Percentiles rank a stretch among this genome's conserved stretches.
phyloP scores from a whole-genome alignment of 1,140 invertebrate species.

The Cydia strobilella region DNA sequence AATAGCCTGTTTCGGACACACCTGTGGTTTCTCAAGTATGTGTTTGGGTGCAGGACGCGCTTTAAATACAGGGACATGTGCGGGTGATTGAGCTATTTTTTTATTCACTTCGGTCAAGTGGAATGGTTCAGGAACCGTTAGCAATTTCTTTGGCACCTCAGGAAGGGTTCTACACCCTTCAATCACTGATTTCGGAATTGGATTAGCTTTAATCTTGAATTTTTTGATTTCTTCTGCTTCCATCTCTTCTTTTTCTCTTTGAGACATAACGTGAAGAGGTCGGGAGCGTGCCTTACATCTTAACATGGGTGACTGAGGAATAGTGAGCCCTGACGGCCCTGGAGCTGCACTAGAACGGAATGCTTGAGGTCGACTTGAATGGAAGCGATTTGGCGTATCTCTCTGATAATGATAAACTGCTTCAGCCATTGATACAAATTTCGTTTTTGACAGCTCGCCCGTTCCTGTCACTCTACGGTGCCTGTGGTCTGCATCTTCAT shows the following conservation, averaged over 20 bases:
- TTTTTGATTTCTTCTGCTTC: slow-evolving; percentile 70
- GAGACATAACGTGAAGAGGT: slow-evolving; percentile 60
- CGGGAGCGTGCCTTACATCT: slow-evolving; percentile 63
- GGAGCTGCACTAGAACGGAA: slow-evolving; percentile 46
- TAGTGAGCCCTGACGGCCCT: slow-evolving; percentile 52
- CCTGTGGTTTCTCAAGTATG: slow-evolving; percentile 66
- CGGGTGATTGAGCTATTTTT: slow-evolving; percentile 49
- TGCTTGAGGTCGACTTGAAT: slow-evolving; percentile 50
- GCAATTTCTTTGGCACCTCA: slow-evolving; percentile 60
- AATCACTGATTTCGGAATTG: slow-evolving; percentile 67
- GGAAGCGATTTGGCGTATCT: slow-evolving; percentile 71
- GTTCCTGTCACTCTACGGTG: slow-evolving; percentile 44
- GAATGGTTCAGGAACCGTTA: slow-evolving; percentile 69
- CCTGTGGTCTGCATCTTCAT: slow-evolving; percentile 49
- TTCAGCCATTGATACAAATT: slow-evolving; percentile 74
- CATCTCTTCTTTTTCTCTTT: slow-evolving; percentile 69
- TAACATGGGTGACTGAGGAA: slow-evolving; percentile 68
- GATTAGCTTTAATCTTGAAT: slow-evolving; percentile 71
- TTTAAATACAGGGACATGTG: slow-evolving; percentile 57
- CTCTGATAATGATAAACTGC: slow-evolving; percentile 71
- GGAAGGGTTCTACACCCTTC: slow-evolving; percentile 60
- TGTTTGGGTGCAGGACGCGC: slow-evolving; percentile 70
- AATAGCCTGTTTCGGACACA: slow-evolving; percentile 51
- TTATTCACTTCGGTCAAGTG: slow-evolving; percentile 69
- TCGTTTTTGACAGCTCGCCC: slow-evolving; percentile 58